phyloP scores from a whole-genome alignment of 2,797 vertebrate genomes.

The Capromys pilorides region DNA sequence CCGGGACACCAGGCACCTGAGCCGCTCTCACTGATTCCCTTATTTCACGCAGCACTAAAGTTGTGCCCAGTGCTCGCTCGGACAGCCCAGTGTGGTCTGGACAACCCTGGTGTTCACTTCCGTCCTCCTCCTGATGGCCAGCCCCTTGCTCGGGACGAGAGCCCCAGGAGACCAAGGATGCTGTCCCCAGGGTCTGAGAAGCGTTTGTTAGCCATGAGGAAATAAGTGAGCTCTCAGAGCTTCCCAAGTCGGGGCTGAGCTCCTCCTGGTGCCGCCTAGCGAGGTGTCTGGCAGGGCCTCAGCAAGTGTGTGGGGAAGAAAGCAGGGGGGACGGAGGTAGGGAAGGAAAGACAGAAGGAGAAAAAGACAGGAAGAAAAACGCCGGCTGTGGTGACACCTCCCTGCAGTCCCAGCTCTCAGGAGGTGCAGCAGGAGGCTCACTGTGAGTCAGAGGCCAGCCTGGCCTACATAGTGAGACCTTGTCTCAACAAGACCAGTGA shows the following conservation, averaged over 20 bases:
- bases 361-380: no score
- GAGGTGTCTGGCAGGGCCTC: accelerated
- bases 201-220: no score
- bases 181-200: not conserved
- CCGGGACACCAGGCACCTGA: accelerated
- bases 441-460: no score
- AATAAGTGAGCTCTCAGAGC: not conserved
- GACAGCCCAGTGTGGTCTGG: accelerated
- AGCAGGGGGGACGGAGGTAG: no score
- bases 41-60: accelerated
- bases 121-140: accelerated
- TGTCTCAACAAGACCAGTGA: no score
- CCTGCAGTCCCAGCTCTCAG: no score
- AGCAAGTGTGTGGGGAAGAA: accelerated
- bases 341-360: not conserved
- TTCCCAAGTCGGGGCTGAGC: no score
- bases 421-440: no score
- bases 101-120: accelerated
- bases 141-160: accelerated
- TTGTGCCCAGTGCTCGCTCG: not conserved
- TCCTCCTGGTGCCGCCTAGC: no score
- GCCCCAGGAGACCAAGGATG: not conserved
- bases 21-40: not conserved
- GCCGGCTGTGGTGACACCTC: no score
- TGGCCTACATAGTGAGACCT: no score